A percentile compares a stretch with the other conserved stretches of the same genome.
phyloP scores from a whole-genome alignment of 1,140 invertebrate genomes.

The Drosophila sp. region DNA sequence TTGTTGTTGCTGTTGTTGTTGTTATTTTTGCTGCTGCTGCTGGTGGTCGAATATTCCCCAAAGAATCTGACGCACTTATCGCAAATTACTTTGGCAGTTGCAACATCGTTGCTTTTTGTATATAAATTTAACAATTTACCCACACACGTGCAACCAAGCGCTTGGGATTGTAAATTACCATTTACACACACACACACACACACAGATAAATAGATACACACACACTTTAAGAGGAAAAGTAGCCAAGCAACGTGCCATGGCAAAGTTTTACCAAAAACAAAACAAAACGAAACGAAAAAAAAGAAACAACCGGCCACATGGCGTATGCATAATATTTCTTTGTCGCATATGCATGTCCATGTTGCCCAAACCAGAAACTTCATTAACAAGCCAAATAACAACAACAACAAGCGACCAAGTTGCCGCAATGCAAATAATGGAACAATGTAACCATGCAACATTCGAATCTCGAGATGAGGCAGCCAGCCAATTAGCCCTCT shows the following conservation, averaged over 20 bases:
- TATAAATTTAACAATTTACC: conserved; percentile 81
- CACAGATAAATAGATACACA: conserved; percentile 5
- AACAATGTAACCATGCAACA: conserved; percentile 17
- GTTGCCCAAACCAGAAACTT: conserved; percentile 50
- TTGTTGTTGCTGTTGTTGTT: conserved; percentile 27
- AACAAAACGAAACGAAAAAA: background rate
- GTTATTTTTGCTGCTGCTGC: conserved; percentile 44
- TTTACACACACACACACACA: conserved; percentile 32
- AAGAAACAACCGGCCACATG: conserved; percentile 41
- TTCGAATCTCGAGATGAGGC: conserved; percentile 23
- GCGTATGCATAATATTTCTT: conserved; percentile 77
- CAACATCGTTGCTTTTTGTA: conserved; percentile 72
- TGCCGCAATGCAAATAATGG: conserved; percentile 64
- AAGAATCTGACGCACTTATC: conserved; percentile 81
- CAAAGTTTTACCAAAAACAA: conserved; percentile 52
- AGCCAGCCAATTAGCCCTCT: conserved; percentile 54
- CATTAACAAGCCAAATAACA: conserved; percentile 51
- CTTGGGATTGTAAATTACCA: conserved; percentile 78
- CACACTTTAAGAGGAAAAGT: conserved; percentile 44
- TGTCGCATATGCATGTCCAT: conserved; percentile 49
- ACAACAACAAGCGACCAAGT: conserved; percentile 21
- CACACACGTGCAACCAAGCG: conserved; percentile 67
- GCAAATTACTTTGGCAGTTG: conserved; percentile 82
- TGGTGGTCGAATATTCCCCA: conserved; percentile 77
- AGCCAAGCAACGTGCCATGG: conserved; percentile 53